These are phyloP conservation scores for Pycnonotus jocosus DNA, from an alignment of 2,113 vertebrate genomes.

Conservation along the genomic window DNA sequence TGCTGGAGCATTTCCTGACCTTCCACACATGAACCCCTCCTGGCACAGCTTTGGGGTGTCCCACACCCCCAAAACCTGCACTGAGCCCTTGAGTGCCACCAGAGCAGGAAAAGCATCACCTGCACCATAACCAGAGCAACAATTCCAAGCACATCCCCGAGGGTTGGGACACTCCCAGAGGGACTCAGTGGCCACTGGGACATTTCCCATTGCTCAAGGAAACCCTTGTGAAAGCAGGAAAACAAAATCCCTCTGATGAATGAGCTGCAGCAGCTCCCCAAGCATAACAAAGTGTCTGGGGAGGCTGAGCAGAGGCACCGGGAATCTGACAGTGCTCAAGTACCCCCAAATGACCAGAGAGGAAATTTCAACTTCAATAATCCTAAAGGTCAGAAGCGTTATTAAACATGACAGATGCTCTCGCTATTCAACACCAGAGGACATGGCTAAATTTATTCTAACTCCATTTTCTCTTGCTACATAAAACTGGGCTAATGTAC, in stretches of 20 bases:
- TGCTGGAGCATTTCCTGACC: too few relatives aligned
- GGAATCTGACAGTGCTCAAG: constrained; percentile 16
- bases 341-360: constrained; percentile 33
- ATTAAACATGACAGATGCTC: constrained; percentile 62
- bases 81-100: fast-evolving
- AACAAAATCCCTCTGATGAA: constrained; percentile 43
- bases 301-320: not conserved
- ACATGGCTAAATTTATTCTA: constrained; percentile 54
- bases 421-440: constrained; percentile 23
- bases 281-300: not conserved
- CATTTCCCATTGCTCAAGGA: not conserved
- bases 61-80: not conserved
- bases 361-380: constrained; percentile 59
- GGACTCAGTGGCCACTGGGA: not conserved
- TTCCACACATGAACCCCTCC: fast-evolving
- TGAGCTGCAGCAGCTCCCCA: not conserved
- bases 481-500: constrained; percentile 29
- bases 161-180: not conserved
- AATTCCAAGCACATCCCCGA: not conserved
- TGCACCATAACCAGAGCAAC: fast-evolving
- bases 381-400: constrained; percentile 57
- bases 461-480: constrained; percentile 21
- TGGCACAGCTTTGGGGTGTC: not conserved
- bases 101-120: fast-evolving
- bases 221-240: not conserved